Base-by-base conservation (phyloP, 1,140 invertebrate genomes). In the Diuraphis noxia region DNA sequence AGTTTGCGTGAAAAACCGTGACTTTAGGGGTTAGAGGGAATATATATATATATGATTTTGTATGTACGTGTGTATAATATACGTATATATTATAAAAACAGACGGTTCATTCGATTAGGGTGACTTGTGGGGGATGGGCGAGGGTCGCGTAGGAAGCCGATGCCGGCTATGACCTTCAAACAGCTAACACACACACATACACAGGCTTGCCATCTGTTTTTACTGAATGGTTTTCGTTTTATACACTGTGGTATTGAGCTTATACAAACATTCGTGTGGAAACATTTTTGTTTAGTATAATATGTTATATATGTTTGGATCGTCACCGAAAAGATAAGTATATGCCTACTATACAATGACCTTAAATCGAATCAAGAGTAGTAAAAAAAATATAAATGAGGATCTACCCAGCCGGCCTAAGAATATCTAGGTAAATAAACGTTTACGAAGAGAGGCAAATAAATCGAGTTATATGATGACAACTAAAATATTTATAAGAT, bases 111-210 rank as follows among this genome's bases (percentile, higher is more conserved):
- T 91, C 63, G 89, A 91, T 91, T 81, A 91, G 89, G 89, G 89
- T 91, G 89, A 91, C 34, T 79, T 46, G 89, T 82, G 89, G 34
- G 89, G 89, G 89, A 82, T 82, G 89, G 89, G 89, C 34, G 46
- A 49, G 72, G 88, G 88, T 90, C 72, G 88, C 43, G 89, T 82
- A 91, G 89, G 89, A 91, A 91, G 89, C 89, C 89, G 89, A 91
- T 52, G 89, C 89, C 89, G 88, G 88, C 88, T 91, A 81, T 81
- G 89, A 91, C 89, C 89, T 91, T 91, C 89, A 91, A 91, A 91
- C 89, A 91, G 43, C 56, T 41, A 90, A 90, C 89, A 81, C 89
- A 52, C 89, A 52, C 30, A 82, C 43, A 82, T 34, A 82, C 89
- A 91, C 89, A 91, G 89, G 89, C 89, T 81, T 91, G 89, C 89